Evolutionary conservation across 2,888 invertebrate species (phyloP), one percentile per base, ranked within the genome.

Genomic region (Phaedon cochleariae): DNA sequence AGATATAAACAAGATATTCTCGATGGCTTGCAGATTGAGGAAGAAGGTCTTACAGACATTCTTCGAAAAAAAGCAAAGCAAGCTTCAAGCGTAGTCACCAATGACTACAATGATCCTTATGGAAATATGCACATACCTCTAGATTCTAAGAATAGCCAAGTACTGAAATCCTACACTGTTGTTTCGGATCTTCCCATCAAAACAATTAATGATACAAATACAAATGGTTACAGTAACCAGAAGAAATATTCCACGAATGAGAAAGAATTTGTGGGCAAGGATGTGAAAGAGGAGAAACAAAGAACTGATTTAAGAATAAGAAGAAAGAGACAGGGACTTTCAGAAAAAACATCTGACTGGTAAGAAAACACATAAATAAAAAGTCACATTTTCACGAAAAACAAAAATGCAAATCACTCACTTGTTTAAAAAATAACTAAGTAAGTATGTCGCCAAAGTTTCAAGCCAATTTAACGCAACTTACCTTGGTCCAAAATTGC

Each of bases 11-110:
- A 93, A 77, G 93, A 94, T 82, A 92, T 93, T 6, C 86, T 93
- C 59, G 93, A 94, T 82, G 94, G 93, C 0, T 84, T 94, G 15
- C 93, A 94, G 81, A 92, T 94, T 4, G 94, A 94, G 84, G 93
- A 93, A 78, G 94, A 94, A 81, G 93, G 93, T 2, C 85, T 93
- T 5, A 90, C 92, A 15, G 92, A 92, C 84, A 87, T 90, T 64
- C 83, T 91, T 66, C 86, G 91, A 67, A 90, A 90, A 78, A 90
- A 91, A 81, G 90, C 90, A 0, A 91, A 91, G 77, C 88, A 90
- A 67, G 87, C 89, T n/a, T 65, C 77, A 5, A 73, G 70, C 4
- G 54, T 60, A n/a, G n/a, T 17, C n/a, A 53, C 68, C 15, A 74
- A 73, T 57, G 78, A 74, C 68, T 79, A 79, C 69, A 83, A 83